Evolutionary conservation across 2,113 vertebrate genomes (phyloP), one percentile per base, ranked within the genome.

Genomic region (Cyprinus carpio): DNA sequence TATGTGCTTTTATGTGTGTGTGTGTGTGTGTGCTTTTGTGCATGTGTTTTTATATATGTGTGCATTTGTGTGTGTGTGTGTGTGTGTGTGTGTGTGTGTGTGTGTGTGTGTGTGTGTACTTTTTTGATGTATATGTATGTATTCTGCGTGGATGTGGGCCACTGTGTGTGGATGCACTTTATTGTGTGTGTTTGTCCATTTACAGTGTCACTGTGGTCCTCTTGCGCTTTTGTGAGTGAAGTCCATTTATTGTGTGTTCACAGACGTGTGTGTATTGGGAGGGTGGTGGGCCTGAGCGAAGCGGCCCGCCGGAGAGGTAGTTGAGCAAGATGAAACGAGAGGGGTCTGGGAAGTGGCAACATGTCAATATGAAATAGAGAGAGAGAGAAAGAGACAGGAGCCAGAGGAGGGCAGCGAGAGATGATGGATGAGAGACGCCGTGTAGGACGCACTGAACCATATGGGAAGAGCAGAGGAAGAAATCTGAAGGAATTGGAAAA

Each of bases 291-390:
- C 60, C 49, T 67, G 49, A 82, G 77, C n/a, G 4, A 78, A 76
- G 62, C 40, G 65, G 75, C 23, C 83, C 71, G 64, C 75, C 79
- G 37, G 58, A 82, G 62, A 78, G 79, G 65, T 75, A 60, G 71
- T 84, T 75, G 81, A 86, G 80, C 69, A 87, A 86, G 90, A 87
- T 85, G 82, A 87, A 88, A 46, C 27, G 83, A 75, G 83, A 75
- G 83, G 83, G 69, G 74, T 86, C 72, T 40, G 86, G 67, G 84
- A 90, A 88, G 87, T 83, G 85, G 82, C 87, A 87, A 77, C 80
- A 87, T 85, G 89, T 90, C 89, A 87, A 87, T 88, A 87, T 76
- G 85, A 88, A 85, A 87, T 82, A 85, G 87, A 87, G 89, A 84
- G 81, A 83, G 80, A 85, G 49, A 37, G 87, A 81, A 84, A 69